Conservation (phyloP, 2,797 vertebrate species). For the Manis javanica region DNA sequence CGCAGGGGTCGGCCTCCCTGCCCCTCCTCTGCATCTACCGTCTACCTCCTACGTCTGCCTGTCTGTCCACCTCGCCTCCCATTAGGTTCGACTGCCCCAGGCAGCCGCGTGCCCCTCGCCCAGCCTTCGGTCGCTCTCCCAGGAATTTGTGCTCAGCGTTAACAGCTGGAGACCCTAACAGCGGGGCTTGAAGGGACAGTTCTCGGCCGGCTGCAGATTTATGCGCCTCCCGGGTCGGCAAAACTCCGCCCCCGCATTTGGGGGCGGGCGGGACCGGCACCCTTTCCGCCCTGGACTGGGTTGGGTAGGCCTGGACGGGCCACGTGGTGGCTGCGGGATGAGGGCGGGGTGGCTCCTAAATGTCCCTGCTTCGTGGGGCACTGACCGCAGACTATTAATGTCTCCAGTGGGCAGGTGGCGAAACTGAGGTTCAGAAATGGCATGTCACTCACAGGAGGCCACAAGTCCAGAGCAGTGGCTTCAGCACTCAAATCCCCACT, state of each 20-base stretch:
- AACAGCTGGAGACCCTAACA: background rate
- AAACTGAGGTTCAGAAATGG: background rate
- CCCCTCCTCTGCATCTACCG: background rate
- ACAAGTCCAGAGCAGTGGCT: background rate
- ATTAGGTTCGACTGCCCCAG: accelerated
- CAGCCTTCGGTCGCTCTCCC: background rate
- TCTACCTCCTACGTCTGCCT: background rate
- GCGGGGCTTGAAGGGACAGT: background rate
- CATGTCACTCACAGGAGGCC: background rate
- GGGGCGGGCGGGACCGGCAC: slow-evolving; percentile 48
- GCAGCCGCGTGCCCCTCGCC: background rate
- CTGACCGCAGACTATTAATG: background rate
- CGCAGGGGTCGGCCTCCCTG: background rate
- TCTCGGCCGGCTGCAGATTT: background rate
- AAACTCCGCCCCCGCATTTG: slow-evolving; percentile 45
- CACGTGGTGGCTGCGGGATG: background rate
- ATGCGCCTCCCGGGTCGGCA: background rate
- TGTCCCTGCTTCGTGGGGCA: background rate
- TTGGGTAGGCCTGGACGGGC: background rate
- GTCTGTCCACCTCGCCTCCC: background rate
- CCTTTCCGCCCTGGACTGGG: slow-evolving; percentile 29
- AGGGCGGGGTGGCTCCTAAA: too few species aligned
- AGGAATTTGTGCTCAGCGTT: background rate
- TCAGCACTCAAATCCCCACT: background rate
- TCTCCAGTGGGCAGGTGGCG: background rate